Evolutionary conservation across 2,113 vertebrate species (phyloP), one percentile per base, ranked within the genome.

Genomic region (Microcebus griseorufus): DNA sequence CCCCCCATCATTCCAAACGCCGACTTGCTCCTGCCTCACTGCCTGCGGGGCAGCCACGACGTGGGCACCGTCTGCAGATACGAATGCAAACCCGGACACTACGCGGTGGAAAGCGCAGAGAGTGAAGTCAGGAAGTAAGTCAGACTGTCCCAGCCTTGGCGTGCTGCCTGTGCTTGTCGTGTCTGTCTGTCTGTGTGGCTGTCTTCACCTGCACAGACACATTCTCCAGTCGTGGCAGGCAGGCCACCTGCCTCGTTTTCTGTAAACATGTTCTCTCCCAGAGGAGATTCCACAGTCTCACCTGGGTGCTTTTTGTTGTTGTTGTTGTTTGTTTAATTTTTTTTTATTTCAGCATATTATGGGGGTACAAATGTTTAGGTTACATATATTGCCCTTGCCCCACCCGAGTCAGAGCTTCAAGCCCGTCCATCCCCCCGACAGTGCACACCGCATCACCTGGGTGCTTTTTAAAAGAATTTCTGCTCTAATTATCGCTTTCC

Each of bases 71-170:
- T 99, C 45, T 99, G 99, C 88, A 99, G 98, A 84, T 99, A 99
- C 95, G 99, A 99, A 96, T 99, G 99, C 98, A 99, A 99, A 72
- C 99, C 99, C 1, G 99, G 99, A 4, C 99, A 99, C 97, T 99
- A 99, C 0, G 98, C 99, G 13, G 97, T 83, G 0, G 99, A 98
- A 32, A 98, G 79, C 2, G 0, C 97, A 0, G 98, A 88, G 2
- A 98, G 97, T 75, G 99, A 98, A 78, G 97, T 98, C 69, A 99
- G 96, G 27, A 99, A 98, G 99, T 99, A 96, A 99, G 99, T 98
- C 64, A 14, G n/a, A 22, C 32, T 0, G 0, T 18, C 58, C 58
- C 73, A 55, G 9, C 64, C 45, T 9, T 29, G 12, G 32, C 2
- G 2, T 25, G 17, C 58, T 79, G 7, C 9, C n/a, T 51, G 3